A percentile compares a stretch with the other conserved stretches of the same genome.
Conservation (phyloP, 2,113 vertebrate species). For the Colaptes auratus region DNA sequence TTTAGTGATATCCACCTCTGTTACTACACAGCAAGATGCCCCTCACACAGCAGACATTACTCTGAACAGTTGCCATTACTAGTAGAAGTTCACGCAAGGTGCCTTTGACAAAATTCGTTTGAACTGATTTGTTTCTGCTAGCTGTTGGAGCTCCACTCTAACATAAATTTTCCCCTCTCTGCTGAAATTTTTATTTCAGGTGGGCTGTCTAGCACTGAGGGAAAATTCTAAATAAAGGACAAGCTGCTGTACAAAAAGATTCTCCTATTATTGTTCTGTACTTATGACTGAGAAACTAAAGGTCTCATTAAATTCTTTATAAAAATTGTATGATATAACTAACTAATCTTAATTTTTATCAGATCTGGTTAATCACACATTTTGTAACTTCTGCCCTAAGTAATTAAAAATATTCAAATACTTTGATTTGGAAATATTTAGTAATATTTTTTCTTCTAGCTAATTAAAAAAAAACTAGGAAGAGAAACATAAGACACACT, state of each 20-base stretch:
- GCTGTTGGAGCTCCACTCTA: accelerated
- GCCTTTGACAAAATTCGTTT: background rate
- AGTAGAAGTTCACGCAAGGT: background rate
- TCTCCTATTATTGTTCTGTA: background rate
- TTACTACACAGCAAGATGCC: background rate
- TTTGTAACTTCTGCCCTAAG: background rate
- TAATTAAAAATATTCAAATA: background rate
- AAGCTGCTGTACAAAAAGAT: background rate
- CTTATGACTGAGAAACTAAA: background rate
- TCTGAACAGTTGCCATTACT: background rate
- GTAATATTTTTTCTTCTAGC: background rate
- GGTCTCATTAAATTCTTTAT: background rate
- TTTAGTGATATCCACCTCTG: background rate
- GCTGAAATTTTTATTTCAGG: background rate
- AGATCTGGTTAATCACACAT: background rate
- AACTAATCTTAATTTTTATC: background rate
- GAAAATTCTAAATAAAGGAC: background rate
- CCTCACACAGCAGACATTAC: background rate
- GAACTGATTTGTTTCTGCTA: background rate
- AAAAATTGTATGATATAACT: background rate
- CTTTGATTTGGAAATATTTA: background rate
- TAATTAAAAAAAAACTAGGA: background rate
- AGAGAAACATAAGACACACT: background rate
- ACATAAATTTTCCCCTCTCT: background rate
- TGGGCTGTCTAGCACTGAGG: background rate